Base-by-base conservation (phyloP, 2,888 invertebrate genomes). In the Hipparchia semele region DNA sequence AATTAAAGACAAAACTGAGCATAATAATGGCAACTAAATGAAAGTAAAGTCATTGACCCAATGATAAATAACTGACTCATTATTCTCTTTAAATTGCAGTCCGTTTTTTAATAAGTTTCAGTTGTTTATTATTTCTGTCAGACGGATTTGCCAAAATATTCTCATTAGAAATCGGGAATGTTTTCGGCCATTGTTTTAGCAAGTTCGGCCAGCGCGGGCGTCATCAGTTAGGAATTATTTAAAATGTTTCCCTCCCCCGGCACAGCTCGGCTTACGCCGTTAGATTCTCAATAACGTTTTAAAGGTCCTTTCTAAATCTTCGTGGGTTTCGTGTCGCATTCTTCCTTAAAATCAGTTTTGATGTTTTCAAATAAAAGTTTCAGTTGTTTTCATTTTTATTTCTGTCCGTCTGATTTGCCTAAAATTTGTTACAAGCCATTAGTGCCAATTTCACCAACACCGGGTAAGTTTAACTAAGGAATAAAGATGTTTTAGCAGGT, bases 161-260 rank as follows among this genome's bases (percentile, higher is more conserved):
- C 90, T 92, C 90, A 91, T 92, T 92, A 91, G 90, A 90, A 91
- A 91, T 91, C 90, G 88, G 85, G 81, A 86, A 90, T 91, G 89
- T 90, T 90, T 69, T 65, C 71, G 74, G 68, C 70, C 86, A 89
- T 89, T 90, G 90, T 90, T 88, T 86, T 85, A 81, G 77, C 80
- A 88, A 89, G 88, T 89, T 90, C 84, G 87, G 86, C 87, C 86
- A 88, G 90, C 90, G 23, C 23, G 23, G 86, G 82, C 82, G 84
- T 79, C 87, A 89, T 85, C 84, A 87, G 86, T 88, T 87, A 80
- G 81, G 85, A 87, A 88, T 89, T 64, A 73, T 75, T 76, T 71
- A 70, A 76, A 75, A 69, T 33, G 70, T 12, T 64, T 12, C 13
- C 64, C 54, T 64, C 13, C 13, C 60, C 54, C 56, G 53, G 12